These are phyloP conservation scores for Gnathonemus longibarbis DNA, from an alignment of 2,113 vertebrate genomes.

Conservation along the genomic window DNA sequence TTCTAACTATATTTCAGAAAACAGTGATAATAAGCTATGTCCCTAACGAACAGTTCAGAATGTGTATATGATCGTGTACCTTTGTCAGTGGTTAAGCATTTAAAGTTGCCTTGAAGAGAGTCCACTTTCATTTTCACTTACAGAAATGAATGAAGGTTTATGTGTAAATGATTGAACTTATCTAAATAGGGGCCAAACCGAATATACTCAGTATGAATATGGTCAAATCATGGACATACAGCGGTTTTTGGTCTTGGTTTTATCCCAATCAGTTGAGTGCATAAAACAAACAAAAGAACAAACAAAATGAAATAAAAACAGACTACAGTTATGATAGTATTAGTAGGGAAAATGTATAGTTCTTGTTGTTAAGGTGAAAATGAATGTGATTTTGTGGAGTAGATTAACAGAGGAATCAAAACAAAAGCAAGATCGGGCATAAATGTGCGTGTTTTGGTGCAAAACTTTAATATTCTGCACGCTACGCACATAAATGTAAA, in stretches of 20 bases:
- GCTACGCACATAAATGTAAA: conserved; percentile 36
- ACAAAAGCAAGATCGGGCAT: background rate
- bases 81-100: background rate
- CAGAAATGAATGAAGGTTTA: background rate
- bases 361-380: background rate
- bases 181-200: background rate
- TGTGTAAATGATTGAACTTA: background rate
- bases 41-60: background rate
- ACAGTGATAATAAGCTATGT: background rate
- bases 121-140: background rate
- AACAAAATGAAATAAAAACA: background rate
- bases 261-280: background rate
- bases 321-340: background rate
- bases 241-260: background rate
- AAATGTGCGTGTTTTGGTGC: background rate
- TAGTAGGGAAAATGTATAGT: background rate
- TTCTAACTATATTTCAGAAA: background rate
- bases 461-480: background rate
- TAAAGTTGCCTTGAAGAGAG: background rate
- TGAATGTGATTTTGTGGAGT: background rate
- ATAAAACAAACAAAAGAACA: background rate
- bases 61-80: background rate
- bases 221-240: background rate
- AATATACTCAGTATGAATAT: background rate
- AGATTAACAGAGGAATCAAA: background rate